Evolutionary conservation across 2,888 invertebrate genomes (phyloP).

Genomic region (Cantharis nigra): DNA sequence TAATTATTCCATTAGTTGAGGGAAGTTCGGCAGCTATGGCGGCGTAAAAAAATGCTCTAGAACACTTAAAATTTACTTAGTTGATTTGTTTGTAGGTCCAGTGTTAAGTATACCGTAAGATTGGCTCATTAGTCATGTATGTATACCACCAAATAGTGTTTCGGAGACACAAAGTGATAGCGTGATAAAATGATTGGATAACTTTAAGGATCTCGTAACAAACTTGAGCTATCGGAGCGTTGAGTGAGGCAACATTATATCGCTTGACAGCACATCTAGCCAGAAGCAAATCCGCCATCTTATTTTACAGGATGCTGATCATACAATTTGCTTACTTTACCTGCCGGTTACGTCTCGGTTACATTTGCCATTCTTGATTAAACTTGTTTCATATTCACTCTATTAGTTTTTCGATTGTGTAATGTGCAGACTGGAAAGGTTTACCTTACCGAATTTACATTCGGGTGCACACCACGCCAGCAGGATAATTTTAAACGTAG

Average conservation of each 20-base stretch:
- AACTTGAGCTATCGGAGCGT: conserved; percentile 29
- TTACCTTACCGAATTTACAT: background rate
- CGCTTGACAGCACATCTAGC: conserved; percentile 30
- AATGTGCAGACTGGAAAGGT: background rate
- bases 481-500: background rate
- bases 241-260: conserved; percentile 25
- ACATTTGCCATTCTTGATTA: conserved; percentile 20
- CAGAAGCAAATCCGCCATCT: conserved; percentile 29
- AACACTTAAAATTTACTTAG: background rate
- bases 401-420: conserved; percentile 18
- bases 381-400: conserved; percentile 17
- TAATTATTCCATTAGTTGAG: background rate
- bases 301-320: conserved; percentile 30
- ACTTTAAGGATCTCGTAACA: conserved; percentile 29
- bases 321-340: conserved; percentile 21
- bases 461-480: background rate
- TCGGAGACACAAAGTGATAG: conserved; percentile 18
- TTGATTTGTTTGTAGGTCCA: background rate
- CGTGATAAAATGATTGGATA: conserved; percentile 28
- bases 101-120: background rate
- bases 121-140: conserved; percentile 17
- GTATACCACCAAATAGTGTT: background rate
- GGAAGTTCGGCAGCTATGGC: background rate
- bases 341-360: conserved; percentile 14
- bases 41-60: background rate